Evolutionary conservation across 2,797 vertebrate species (phyloP).

Genomic region (Cynodonichthys magdalenae): DNA sequence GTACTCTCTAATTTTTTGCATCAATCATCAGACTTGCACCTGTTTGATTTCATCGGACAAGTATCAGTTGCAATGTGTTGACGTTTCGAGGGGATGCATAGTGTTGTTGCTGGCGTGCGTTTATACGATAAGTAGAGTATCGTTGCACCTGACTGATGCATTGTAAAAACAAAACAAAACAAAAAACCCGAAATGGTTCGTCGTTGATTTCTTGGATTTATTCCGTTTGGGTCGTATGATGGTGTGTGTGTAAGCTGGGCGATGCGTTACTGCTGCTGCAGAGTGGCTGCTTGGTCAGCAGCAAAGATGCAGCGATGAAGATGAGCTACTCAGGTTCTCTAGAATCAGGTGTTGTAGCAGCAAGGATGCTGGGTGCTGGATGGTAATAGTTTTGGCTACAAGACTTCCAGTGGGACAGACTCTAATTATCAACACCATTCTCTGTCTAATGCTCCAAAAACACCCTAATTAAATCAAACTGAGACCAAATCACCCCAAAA

Average conservation of each 20-base stretch:
- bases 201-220: constrained; percentile 25
- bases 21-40: neutral
- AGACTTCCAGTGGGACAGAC: constrained; percentile 32
- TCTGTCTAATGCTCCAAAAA: constrained; percentile 16
- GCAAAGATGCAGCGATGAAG: constrained; percentile 53
- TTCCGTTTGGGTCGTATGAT: constrained; percentile 13
- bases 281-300: constrained; percentile 71
- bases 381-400: constrained; percentile 28
- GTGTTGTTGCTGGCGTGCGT: constrained; percentile 44
- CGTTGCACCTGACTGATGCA: constrained; percentile 40
- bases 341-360: constrained; percentile 43
- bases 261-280: constrained; percentile 51
- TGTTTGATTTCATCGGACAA: neutral
- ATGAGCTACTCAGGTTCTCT: constrained; percentile 39
- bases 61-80: constrained; percentile 44
- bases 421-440: constrained; percentile 17
- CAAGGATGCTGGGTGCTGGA: constrained; percentile 23
- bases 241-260: constrained; percentile 46
- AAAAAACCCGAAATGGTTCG: constrained; percentile 44
- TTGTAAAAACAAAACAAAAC: neutral
- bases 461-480: neutral
- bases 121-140: constrained; percentile 23
- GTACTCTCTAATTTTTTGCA: constrained; percentile 1
- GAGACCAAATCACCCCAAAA: constrained; percentile 1
- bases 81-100: constrained; percentile 15